Evolutionary conservation across 2,113 vertebrate species (phyloP), one percentile per base, ranked within the genome.

Genomic region (Sprattus sprattus): DNA sequence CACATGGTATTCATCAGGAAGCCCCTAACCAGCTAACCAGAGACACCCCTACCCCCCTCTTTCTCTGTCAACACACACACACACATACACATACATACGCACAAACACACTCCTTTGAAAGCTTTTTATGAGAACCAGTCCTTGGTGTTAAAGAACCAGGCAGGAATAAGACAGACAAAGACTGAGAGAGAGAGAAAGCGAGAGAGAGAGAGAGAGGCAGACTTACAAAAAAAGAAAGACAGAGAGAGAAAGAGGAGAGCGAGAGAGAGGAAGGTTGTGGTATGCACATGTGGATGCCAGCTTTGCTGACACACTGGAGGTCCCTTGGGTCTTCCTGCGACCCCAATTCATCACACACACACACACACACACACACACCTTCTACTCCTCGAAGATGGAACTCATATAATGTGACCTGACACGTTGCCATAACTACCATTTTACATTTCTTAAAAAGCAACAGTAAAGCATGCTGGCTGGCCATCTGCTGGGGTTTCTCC

Each of bases 211-310:
- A 18, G 52, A 54, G 16, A 54, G 52, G 18, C 0, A 54, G 52
- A 54, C 13, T 16, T 15, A 54, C 13, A 54, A 15, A 54, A 15
- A 16, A 15, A 54, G 52, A 54, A 15, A 54, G 15, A 54, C 16
- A 54, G 52, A 54, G 52, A 20, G 52, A 54, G 50, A 54, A 15
- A 11, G 11, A 18, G 50, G 15, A 18, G 4, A 54, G 4, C 13
- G 18, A 2, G 15, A 15, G 16, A 15, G 16, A 4, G 52, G 52
- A 4, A 89, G 86, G 88, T 86, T 93, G 91, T 94, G 93, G 93
- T 93, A 93, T 93, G 93, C 95, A 95, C 93, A 95, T 95, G 94
- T 95, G 94, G 91, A 88, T 93, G 92, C 93, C 94, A 95, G 94
- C 92, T 94, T 94, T 71, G 22, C 88, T 57, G 87, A 92, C 91